These are phyloP conservation scores for Geotrypetes seraphini DNA, from an alignment of 2,797 vertebrate species.

Conservation along the genomic window DNA sequence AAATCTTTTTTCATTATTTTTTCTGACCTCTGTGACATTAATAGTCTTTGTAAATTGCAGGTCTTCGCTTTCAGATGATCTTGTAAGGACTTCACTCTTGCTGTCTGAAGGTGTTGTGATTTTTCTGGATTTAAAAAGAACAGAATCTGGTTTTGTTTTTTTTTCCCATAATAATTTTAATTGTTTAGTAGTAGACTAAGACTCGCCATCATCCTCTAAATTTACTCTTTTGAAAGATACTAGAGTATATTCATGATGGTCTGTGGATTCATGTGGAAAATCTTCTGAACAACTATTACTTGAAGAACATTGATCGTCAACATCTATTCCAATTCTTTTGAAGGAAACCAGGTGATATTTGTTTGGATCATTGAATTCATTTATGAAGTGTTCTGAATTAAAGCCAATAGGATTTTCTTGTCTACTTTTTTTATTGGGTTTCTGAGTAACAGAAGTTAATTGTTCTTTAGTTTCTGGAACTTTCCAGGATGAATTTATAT, in stretches of 20 bases:
- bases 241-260: too few species aligned
- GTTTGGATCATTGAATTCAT: background rate
- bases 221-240: too few species aligned
- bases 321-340: conserved; percentile 21
- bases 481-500: conserved; percentile 80
- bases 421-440: background rate
- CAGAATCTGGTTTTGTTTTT: conserved; percentile 16
- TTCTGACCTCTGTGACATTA: conserved; percentile 1
- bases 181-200: conserved; percentile 67
- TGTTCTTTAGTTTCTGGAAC: conserved; percentile 41
- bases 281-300: too few species aligned
- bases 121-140: conserved; percentile 5
- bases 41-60: background rate
- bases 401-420: background rate
- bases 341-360: conserved; percentile 11
- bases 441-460: too few species aligned
- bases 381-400: background rate
- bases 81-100: background rate
- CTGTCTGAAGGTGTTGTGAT: conserved; percentile 1
- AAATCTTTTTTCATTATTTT: conserved; percentile 7
- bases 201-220: conserved; percentile 44
- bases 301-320: conserved; percentile 41
- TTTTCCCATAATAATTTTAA: conserved; percentile 36
- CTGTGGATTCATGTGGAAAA: too few species aligned
- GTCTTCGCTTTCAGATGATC: background rate